phyloP scores from a whole-genome alignment of 2,888 invertebrate genomes.

The Biston betularia region DNA sequence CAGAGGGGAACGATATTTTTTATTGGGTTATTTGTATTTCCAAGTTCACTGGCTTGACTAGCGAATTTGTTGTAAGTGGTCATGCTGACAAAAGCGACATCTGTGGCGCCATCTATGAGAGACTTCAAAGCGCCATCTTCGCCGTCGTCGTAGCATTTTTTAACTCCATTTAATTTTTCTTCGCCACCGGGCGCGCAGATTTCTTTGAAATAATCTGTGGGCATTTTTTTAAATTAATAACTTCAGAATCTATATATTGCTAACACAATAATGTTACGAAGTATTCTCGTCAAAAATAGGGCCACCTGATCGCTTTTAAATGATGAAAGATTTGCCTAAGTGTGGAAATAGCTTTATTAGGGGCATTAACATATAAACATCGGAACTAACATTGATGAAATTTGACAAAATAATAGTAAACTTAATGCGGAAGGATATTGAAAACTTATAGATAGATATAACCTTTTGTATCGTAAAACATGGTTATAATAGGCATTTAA shows the following conservation, averaged over 20 bases:
- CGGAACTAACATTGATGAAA: not conserved
- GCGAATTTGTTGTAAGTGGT: conserved; percentile 86
- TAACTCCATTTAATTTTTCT: conserved; percentile 53
- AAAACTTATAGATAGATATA: too few species aligned
- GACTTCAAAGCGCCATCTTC: conserved; percentile 89
- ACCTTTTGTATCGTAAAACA: too few species aligned
- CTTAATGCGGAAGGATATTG: too few species aligned
- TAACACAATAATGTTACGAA: too few species aligned
- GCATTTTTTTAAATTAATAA: not conserved
- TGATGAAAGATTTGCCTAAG: not conserved
- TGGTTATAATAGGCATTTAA: too few species aligned
- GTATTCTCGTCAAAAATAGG: not conserved
- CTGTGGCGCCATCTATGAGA: conserved; percentile 88
- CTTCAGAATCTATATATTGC: not conserved
- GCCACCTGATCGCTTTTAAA: too few species aligned
- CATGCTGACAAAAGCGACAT: conserved; percentile 92
- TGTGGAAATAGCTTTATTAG: too few species aligned
- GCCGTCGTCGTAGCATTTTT: conserved; percentile 75
- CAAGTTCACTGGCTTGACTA: conserved; percentile 67
- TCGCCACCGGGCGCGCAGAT: conserved; percentile 87
- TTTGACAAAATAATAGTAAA: not conserved
- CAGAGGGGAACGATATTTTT: conserved; percentile 86
- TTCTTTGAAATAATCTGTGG: conserved; percentile 87
- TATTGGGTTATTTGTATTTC: conserved; percentile 46
- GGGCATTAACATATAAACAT: not conserved